These are phyloP conservation scores for Lepus timidus DNA, from an alignment of 2,113 vertebrate genomes.

Conservation along the genomic window DNA sequence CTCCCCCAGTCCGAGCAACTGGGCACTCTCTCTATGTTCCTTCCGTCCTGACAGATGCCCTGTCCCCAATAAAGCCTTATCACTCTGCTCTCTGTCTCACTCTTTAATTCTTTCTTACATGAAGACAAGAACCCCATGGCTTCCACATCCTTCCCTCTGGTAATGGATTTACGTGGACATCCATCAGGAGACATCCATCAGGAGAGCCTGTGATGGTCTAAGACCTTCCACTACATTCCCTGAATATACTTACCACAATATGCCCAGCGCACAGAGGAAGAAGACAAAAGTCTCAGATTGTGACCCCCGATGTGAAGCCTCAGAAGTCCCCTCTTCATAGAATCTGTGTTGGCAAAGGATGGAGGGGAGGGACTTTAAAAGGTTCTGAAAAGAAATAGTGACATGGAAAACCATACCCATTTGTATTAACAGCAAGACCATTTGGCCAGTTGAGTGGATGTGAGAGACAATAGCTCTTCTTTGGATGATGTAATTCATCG, in stretches of 20 bases:
- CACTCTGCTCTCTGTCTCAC: too few species aligned
- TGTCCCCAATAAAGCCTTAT: too few species aligned
- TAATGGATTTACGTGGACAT: too few species aligned
- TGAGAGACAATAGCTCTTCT: neutral
- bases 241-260: neutral
- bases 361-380: neutral
- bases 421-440: neutral
- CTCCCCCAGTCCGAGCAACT: too few species aligned
- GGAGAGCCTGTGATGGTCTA: neutral
- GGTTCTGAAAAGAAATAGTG: neutral
- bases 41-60: too few species aligned
- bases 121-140: too few species aligned
- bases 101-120: too few species aligned
- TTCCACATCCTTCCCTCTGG: too few species aligned
- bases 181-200: neutral
- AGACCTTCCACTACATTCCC: too few species aligned
- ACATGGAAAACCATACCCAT: neutral
- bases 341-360: neutral
- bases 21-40: too few species aligned
- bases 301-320: neutral
- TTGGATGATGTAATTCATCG: neutral
- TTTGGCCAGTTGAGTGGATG: fast-evolving
- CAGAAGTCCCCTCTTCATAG: neutral
- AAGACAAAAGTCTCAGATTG: neutral
- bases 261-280: neutral